A percentile compares a stretch with the other conserved stretches of the same genome.
These are phyloP conservation scores for Anabacerthia variegaticeps DNA, from an alignment of 2,797 vertebrate genomes.

Conservation along the genomic window DNA sequence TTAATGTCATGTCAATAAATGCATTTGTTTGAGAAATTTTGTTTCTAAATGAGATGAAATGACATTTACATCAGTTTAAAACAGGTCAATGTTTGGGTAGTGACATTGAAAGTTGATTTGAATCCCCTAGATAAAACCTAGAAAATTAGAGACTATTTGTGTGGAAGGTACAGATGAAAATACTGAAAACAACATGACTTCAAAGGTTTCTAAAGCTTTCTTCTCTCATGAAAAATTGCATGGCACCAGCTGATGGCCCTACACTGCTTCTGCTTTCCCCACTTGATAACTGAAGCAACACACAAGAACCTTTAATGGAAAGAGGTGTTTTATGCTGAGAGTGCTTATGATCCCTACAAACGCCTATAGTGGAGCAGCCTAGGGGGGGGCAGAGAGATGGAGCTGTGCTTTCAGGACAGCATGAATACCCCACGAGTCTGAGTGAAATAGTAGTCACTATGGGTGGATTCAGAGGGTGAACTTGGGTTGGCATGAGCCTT, in stretches of 20 bases:
- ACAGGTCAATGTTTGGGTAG: neutral
- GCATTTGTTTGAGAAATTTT: neutral
- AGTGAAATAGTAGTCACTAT: neutral
- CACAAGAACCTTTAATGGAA: neutral
- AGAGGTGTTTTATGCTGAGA: neutral
- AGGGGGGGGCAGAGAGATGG: neutral
- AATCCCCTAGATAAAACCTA: neutral
- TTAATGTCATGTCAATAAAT: neutral
- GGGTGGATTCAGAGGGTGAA: neutral
- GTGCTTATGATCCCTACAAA: neutral
- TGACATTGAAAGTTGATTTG: neutral
- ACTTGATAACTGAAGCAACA: neutral
- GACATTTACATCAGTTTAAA: neutral
- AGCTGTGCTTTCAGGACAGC: neutral
- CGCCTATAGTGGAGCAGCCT: neutral
- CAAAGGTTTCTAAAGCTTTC: neutral
- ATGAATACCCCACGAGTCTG: fast-evolving
- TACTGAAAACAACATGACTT: neutral
- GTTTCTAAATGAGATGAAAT: neutral
- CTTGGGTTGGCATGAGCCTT: neutral
- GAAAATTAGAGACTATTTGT: neutral
- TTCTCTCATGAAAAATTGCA: neutral
- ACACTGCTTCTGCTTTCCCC: neutral
- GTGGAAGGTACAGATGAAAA: neutral
- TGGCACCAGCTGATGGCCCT: neutral